These are phyloP conservation scores for Acrocephalus scirpaceus DNA, from an alignment of 2,797 vertebrate species.

Conservation along the genomic window DNA sequence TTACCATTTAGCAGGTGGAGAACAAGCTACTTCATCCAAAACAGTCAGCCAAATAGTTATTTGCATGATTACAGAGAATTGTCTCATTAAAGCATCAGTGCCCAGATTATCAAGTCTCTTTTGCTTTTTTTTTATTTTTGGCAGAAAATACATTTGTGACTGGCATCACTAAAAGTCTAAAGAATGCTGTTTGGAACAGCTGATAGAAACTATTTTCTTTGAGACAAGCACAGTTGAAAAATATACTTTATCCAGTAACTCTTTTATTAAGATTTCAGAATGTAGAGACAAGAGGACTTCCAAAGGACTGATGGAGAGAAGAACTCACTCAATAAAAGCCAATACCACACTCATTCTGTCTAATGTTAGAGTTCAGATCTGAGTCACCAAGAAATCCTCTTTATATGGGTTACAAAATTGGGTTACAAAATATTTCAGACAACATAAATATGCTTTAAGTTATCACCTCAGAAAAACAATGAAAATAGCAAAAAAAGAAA, in stretches of 20 bases:
- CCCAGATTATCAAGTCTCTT: neutral
- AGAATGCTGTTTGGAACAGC: neutral
- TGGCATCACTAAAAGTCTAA: neutral
- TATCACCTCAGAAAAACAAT: neutral
- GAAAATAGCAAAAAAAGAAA: neutral
- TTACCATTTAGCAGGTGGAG: neutral
- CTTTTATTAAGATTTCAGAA: neutral
- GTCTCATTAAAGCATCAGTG: neutral
- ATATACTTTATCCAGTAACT: neutral
- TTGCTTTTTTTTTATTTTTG: slow-evolving; percentile 2
- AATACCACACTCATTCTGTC: neutral
- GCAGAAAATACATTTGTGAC: neutral
- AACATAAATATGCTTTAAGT: neutral
- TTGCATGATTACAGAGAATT: slow-evolving; percentile 25
- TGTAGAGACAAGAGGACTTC: neutral
- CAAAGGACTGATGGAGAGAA: neutral
- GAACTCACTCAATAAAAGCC: neutral
- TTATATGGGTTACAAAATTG: neutral
- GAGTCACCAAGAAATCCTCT: neutral
- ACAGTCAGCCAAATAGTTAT: neutral
- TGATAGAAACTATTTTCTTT: neutral
- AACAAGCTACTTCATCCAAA: neutral
- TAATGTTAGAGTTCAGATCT: neutral
- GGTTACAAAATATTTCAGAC: neutral
- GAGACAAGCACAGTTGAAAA: neutral